phyloP scores from a whole-genome alignment of 1,140 invertebrate genomes.

The Hyphantria cunea region DNA sequence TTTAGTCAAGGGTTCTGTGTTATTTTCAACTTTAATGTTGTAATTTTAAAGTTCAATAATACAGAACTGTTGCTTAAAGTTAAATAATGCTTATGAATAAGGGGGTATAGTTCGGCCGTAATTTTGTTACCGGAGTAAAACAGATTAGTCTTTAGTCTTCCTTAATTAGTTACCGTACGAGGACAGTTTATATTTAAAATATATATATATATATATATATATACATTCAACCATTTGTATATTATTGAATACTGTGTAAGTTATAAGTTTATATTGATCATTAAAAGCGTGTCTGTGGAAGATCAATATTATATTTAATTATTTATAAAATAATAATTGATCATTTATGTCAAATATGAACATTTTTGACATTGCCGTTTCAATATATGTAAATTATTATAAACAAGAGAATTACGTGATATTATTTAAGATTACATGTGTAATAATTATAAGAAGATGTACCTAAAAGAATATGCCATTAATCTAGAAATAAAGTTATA shows the following conservation, averaged over 20 bases:
- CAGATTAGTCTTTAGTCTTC: conserved; percentile 52
- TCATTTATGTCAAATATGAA: conserved; percentile 22
- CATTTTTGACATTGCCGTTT: conserved; percentile 31
- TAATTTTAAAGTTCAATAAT: too few species aligned
- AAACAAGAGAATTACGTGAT: conserved; percentile 44
- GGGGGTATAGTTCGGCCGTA: too few species aligned
- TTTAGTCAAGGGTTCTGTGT: too few species aligned
- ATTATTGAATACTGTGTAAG: too few species aligned
- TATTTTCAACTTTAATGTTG: too few species aligned
- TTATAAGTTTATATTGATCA: not conserved
- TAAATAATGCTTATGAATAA: too few species aligned
- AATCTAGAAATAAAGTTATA: conserved; percentile 49
- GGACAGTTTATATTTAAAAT: conserved; percentile 38
- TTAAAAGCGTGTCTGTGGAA: not conserved
- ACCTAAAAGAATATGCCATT: conserved; percentile 66
- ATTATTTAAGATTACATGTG: conserved; percentile 49
- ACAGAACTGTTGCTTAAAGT: too few species aligned
- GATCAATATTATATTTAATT: not conserved
- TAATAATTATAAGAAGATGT: conserved; percentile 44
- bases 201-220: too few species aligned
- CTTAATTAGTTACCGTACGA: conserved; percentile 56
- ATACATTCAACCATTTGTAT: conserved; percentile 3
- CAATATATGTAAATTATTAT: conserved; percentile 27
- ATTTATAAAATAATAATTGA: conserved; percentile 5
- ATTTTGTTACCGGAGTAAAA: too few species aligned